A percentile compares a stretch with the other conserved stretches of the same genome.
Conservation (phyloP, 2,888 invertebrate species). For the Caenorhabditis plicata region DNA sequence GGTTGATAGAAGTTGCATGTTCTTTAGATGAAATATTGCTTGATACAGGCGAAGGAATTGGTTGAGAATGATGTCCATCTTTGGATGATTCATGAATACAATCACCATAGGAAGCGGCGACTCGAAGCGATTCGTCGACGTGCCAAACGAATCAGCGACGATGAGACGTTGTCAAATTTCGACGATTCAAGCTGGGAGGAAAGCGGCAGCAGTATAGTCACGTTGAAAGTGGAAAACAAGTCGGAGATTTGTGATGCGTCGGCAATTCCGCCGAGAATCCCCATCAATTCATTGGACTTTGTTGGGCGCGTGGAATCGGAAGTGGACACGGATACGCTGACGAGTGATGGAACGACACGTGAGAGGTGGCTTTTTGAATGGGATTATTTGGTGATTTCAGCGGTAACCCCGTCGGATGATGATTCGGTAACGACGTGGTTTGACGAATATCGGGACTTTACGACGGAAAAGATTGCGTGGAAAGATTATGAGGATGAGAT, state of each 20-base stretch:
- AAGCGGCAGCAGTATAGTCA: slow-evolving; percentile 1
- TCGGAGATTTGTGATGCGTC: not conserved
- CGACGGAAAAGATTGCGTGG: slow-evolving; percentile 11
- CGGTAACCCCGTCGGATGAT: slow-evolving; percentile 2
- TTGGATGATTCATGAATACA: slow-evolving; percentile 22
- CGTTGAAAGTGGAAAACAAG: not conserved
- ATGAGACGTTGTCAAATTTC: too few species aligned
- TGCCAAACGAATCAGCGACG: not conserved
- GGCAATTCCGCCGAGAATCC: too few species aligned
- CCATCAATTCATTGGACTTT: too few species aligned
- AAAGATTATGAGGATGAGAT: slow-evolving; percentile 13
- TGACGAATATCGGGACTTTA: slow-evolving; percentile 5
- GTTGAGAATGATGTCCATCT: slow-evolving; percentile 15
- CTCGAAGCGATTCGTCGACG: not conserved
- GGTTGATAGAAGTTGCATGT: not conserved
- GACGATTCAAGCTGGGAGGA: too few species aligned
- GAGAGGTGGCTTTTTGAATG: too few species aligned
- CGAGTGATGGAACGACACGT: not conserved
- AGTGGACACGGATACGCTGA: not conserved
- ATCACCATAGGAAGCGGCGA: slow-evolving; percentile 1
- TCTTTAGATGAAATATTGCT: not conserved
- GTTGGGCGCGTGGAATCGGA: too few species aligned
- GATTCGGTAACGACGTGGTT: slow-evolving; percentile 19
- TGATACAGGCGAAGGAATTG: slow-evolving; percentile 14
- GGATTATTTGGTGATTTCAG: slow-evolving; percentile 11